These are phyloP conservation scores for Altica lythri DNA, from an alignment of 2,888 invertebrate species.

Conservation along the genomic window DNA sequence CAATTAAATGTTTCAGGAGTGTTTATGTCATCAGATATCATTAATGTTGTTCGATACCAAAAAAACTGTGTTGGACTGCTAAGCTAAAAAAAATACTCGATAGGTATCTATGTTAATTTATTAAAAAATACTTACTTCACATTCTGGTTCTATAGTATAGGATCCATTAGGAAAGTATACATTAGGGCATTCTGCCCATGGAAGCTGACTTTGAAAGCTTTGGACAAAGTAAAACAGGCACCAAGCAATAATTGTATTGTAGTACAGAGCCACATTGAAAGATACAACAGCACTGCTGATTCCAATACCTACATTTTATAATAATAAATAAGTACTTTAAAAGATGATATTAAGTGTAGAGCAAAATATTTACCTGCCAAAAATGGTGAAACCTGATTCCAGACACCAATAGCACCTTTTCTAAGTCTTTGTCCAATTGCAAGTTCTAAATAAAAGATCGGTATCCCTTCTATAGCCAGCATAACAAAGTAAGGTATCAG, in stretches of 20 bases:
- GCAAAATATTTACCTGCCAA: constrained; percentile 61
- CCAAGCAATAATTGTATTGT: constrained; percentile 98
- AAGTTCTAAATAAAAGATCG: constrained; percentile 93
- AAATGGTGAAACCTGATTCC: constrained; percentile 91
- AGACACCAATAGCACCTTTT: constrained; percentile 93
- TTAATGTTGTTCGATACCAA: constrained; percentile 92
- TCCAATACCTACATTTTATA: constrained; percentile 74
- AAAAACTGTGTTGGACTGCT: constrained; percentile 93
- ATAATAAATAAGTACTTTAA: background rate
- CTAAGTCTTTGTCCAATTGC: constrained; percentile 92
- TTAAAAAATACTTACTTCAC: constrained; percentile 65
- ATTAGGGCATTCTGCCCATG: constrained; percentile 91
- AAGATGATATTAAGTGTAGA: background rate
- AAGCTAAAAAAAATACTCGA: constrained; percentile 62
- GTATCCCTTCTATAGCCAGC: constrained; percentile 92
- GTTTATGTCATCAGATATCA: constrained; percentile 88
- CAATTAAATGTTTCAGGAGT: constrained; percentile 86
- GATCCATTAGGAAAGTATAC: constrained; percentile 79
- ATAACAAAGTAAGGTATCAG: constrained; percentile 95
- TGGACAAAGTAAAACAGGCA: constrained; percentile 93
- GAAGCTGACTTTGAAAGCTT: constrained; percentile 89
- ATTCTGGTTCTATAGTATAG: constrained; percentile 79
- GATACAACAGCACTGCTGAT: constrained; percentile 95
- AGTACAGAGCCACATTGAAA: constrained; percentile 94
- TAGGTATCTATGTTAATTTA: background rate